These are phyloP conservation scores for Muricea muricata DNA, from an alignment of 92 coral and sea anemone genomes.

Conservation along the genomic window DNA sequence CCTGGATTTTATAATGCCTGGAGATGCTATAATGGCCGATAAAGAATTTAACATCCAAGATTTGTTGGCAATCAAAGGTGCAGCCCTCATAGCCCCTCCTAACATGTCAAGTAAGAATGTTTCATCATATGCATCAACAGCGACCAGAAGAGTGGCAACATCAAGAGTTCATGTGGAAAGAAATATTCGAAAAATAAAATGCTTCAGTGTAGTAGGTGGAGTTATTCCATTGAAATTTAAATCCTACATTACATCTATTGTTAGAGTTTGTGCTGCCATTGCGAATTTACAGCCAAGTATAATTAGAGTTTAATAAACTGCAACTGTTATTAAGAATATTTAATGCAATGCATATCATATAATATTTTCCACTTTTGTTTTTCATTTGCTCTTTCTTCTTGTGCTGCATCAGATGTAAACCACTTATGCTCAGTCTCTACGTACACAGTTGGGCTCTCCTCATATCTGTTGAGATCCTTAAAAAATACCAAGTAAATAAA, in stretches of 20 bases:
- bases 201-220: slow-evolving; percentile 2
- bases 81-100: slow-evolving; percentile 62
- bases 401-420: slow-evolving; percentile 6
- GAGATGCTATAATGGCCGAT: slow-evolving; percentile 72
- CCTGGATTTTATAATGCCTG: slow-evolving; percentile 63
- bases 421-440: neutral
- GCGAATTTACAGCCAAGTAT: slow-evolving; percentile 15
- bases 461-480: slow-evolving; percentile 14
- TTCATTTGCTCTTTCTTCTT: slow-evolving; percentile 7
- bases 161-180: slow-evolving; percentile 26
- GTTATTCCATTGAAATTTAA: slow-evolving; percentile 17
- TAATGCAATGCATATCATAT: slow-evolving; percentile 1
- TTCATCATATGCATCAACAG: slow-evolving; percentile 27
- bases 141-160: slow-evolving; percentile 21
- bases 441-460: neutral
- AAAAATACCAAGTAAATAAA: neutral
- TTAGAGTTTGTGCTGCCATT: slow-evolving; percentile 7
- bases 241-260: slow-evolving; percentile 22
- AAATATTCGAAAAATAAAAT: slow-evolving; percentile 20
- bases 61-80: slow-evolving; percentile 61
- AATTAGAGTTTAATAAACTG: neutral
- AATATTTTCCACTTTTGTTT: slow-evolving; percentile 10
- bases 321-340: neutral
- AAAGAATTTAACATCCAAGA: slow-evolving; percentile 66
- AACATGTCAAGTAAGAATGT: neutral